phyloP scores from a whole-genome alignment of 2,113 vertebrate genomes.

The Tichodroma muraria region DNA sequence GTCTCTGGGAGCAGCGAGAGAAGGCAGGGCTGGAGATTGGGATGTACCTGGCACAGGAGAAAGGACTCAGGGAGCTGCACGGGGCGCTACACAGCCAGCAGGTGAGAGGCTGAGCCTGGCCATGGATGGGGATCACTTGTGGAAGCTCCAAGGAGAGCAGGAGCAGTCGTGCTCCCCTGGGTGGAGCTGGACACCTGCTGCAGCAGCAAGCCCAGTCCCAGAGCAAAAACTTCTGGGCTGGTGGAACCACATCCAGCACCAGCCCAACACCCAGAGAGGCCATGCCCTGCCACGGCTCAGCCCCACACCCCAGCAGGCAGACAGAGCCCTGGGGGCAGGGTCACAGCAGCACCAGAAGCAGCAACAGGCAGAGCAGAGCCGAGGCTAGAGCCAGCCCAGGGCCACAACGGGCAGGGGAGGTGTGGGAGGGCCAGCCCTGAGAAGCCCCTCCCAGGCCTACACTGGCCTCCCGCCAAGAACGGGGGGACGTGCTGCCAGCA shows the following conservation, averaged over 20 bases:
- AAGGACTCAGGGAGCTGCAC: fast-evolving
- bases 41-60: background rate
- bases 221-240: no score
- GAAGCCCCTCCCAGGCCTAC: background rate
- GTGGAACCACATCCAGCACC: fast-evolving
- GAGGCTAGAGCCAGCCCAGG: background rate
- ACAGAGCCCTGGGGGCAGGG: fast-evolving
- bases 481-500: background rate
- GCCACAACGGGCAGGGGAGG: background rate
- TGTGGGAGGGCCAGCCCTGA: background rate
- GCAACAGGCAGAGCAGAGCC: background rate
- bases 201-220: fast-evolving
- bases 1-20: background rate
- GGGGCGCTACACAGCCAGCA: fast-evolving
- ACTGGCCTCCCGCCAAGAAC: background rate
- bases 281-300: fast-evolving
- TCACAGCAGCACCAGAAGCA: background rate
- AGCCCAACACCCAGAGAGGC: background rate
- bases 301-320: fast-evolving
- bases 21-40: background rate
- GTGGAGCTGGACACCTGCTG: fast-evolving
- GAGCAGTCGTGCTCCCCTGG: fast-evolving
- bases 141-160: no score
- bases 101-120: background rate
- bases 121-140: fast-evolving